phyloP scores from a whole-genome alignment of 1,140 invertebrate species.

The Orussus abietinus region DNA sequence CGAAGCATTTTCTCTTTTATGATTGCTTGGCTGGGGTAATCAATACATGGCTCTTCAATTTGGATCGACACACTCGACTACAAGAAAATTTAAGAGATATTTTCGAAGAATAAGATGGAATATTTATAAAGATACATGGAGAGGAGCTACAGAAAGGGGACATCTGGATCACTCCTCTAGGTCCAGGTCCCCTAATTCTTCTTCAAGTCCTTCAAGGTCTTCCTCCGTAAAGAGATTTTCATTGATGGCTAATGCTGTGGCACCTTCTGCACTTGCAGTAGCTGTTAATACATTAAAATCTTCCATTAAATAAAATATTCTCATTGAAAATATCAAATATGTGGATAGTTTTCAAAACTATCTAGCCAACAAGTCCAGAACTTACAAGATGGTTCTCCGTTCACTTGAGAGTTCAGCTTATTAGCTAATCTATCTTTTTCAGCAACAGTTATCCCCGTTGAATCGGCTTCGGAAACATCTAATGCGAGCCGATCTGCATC shows the following conservation, averaged over 20 bases:
- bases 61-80: no score
- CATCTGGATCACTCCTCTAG: slow-evolving; percentile 57
- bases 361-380: neutral
- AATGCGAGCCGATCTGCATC: slow-evolving; percentile 66
- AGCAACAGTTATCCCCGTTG: slow-evolving; percentile 51
- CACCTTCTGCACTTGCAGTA: slow-evolving; percentile 45
- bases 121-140: no score
- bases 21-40: no score
- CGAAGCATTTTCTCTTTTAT: no score
- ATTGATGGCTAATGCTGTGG: slow-evolving; percentile 76
- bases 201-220: slow-evolving; percentile 77
- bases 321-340: slow-evolving; percentile 6
- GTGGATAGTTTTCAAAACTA: slow-evolving; percentile 8
- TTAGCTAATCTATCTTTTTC: slow-evolving; percentile 41
- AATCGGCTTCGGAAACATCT: slow-evolving; percentile 69
- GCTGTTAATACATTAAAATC: slow-evolving; percentile 25
- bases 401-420: slow-evolving; percentile 21
- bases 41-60: no score
- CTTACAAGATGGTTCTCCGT: slow-evolving; percentile 27
- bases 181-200: slow-evolving; percentile 75
- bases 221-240: slow-evolving; percentile 92
- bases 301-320: slow-evolving; percentile 1
- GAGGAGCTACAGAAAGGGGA: slow-evolving; percentile 26
- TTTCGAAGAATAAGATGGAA: no score
- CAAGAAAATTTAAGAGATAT: no score